Evolutionary conservation across 2,888 invertebrate species (phyloP).

Genomic region (Thelaira solivaga): DNA sequence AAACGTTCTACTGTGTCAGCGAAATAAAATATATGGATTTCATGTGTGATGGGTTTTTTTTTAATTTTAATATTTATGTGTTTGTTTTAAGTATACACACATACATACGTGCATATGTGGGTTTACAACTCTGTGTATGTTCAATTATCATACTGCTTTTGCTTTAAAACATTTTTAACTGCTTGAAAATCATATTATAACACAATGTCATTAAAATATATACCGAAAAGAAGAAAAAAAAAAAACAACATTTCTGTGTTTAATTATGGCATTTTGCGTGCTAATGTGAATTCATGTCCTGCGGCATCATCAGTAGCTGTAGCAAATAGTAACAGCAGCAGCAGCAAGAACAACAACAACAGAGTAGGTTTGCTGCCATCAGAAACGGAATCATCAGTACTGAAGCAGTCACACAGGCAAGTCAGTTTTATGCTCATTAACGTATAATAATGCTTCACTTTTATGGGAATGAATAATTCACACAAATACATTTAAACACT

Average conservation of each 20-base stretch:
- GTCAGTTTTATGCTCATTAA: slow-evolving; percentile 58
- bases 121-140: slow-evolving; percentile 13
- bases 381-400: slow-evolving; percentile 52
- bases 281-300: slow-evolving; percentile 73
- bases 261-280: slow-evolving; percentile 73
- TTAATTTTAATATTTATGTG: slow-evolving; percentile 24
- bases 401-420: slow-evolving; percentile 9
- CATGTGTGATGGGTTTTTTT: slow-evolving; percentile 31
- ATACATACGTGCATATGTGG: slow-evolving; percentile 1
- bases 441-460: slow-evolving; percentile 53
- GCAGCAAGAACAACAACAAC: slow-evolving; percentile 65
- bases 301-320: slow-evolving; percentile 64
- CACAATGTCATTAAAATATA: slow-evolving; percentile 58
- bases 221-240: slow-evolving; percentile 23
- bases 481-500: slow-evolving; percentile 32
- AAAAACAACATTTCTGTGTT: slow-evolving; percentile 64
- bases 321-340: slow-evolving; percentile 9
- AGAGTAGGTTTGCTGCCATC: slow-evolving; percentile 27
- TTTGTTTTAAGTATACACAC: slow-evolving; percentile 3
- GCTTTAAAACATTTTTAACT: slow-evolving; percentile 50
- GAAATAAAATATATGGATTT: slow-evolving; percentile 25
- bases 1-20: slow-evolving; percentile 14
- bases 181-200: slow-evolving; percentile 58
- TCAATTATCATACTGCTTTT: slow-evolving; percentile 59
- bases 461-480: neutral